Evolutionary conservation across 2,113 vertebrate species (phyloP), one percentile per base, ranked within the genome.

Genomic region (Herpailurus yagouaroundi): DNA sequence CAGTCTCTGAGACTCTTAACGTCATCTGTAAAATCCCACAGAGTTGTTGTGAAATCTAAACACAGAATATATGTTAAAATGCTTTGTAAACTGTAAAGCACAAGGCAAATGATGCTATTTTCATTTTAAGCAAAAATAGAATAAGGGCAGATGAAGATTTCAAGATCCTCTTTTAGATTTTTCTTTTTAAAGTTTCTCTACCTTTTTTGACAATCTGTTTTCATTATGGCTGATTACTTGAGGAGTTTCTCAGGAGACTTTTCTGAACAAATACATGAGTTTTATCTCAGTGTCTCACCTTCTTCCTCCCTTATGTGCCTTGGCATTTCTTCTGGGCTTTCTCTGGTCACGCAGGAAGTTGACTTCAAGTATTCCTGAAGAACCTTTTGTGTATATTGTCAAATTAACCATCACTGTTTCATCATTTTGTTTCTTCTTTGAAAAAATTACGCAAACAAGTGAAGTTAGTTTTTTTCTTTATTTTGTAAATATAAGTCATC

Each of bases 31-130:
- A 94, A 84, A 86, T 90, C 74, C 33, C 87, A 71, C 52, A 38
- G 74, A 60, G 33, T 27, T 38, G 27, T 7, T 41, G 76, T 81
- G 96, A 91, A 76, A 68, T 50, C 76, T 88, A 77, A 76, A 96
- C 91, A 55, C 27, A 5, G 80, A 31, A 18, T 90, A 66, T 55
- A 89, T 94, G 50, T 92, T 91, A 86, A 97, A 96, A 95, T 64
- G 87, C 89, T 91, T 89, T 27, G 55, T 83, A 96, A 98, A 97
- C 94, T 95, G 94, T 92, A 95, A 97, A 81, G 52, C 97, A 94
- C 92, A 76, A 93, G 86, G 86, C 83, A 92, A 96, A 96, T 69
- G 89, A 89, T 89, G 83, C 63, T 92, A 81, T 87, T 97, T 94
- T 95, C 36, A 71, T 90, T 86, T 87, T 38, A 68, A 63, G 48